phyloP scores from a whole-genome alignment of 2,797 vertebrate genomes.

The Tokudaia tokunoshimensis region DNA sequence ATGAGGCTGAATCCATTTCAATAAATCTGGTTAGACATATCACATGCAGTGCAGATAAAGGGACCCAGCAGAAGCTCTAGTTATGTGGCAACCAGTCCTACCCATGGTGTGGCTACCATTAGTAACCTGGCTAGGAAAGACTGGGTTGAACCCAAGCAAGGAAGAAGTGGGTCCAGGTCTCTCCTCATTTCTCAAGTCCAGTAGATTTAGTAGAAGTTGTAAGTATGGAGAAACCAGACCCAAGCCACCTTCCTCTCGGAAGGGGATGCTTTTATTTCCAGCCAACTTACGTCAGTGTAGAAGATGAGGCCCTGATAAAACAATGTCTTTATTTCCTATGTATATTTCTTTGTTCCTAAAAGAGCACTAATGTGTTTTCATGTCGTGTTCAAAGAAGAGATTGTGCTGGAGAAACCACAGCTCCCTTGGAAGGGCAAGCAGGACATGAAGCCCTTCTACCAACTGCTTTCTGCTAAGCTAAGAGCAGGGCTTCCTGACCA shows the following conservation, averaged over 20 bases:
- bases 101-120: background rate
- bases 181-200: background rate
- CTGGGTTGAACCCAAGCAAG: background rate
- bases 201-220: background rate
- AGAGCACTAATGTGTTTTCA: constrained; percentile 78
- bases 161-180: background rate
- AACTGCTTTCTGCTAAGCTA: background rate
- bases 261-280: constrained; percentile 70
- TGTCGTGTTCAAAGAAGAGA: constrained; percentile 75
- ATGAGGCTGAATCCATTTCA: background rate
- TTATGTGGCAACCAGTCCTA: background rate
- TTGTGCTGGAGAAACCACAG: constrained; percentile 73
- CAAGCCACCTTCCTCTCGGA: constrained; percentile 72
- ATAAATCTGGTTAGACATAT: background rate
- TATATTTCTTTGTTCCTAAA: constrained; percentile 83
- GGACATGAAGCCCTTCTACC: constrained; percentile 36
- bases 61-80: background rate
- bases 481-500: constrained; percentile 52
- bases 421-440: constrained; percentile 65
- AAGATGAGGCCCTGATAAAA: constrained; percentile 77
- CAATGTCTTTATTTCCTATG: constrained; percentile 85
- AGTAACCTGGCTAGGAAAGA: background rate
- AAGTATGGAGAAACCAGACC: constrained; percentile 68
- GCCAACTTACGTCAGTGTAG: constrained; percentile 74
- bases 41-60: background rate